These are phyloP conservation scores for Apomyelois bistriatella DNA, from an alignment of 2,888 invertebrate genomes.

Conservation along the genomic window DNA sequence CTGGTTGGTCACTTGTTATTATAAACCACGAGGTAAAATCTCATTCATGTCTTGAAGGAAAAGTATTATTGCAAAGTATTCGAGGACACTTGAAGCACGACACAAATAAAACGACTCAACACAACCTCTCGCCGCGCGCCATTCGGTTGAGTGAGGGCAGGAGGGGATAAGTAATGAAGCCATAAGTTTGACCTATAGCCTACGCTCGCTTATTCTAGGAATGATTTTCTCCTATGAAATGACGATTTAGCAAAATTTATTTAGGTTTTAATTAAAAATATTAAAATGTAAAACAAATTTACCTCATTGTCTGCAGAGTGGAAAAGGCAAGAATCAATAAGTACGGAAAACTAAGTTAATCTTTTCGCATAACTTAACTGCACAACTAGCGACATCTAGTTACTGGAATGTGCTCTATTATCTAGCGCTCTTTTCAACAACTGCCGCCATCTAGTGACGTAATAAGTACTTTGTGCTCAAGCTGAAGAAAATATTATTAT, in stretches of 20 bases:
- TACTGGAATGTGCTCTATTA: not conserved
- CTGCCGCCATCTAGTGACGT: constrained; percentile 9
- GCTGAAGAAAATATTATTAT: no score
- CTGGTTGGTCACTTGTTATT: constrained; percentile 32
- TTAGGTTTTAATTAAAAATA: no score
- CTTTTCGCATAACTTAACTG: not conserved
- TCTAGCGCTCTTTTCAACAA: not conserved
- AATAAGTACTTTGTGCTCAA: no score
- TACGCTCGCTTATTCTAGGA: constrained; percentile 15
- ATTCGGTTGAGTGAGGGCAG: constrained; percentile 50
- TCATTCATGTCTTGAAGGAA: constrained; percentile 53
- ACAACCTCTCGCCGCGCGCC: constrained; percentile 68
- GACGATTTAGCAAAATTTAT: not conserved
- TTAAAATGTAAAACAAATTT: no score
- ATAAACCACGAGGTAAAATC: constrained; percentile 35
- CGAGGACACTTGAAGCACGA: constrained; percentile 67
- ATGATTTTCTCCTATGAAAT: not conserved
- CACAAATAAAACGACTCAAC: constrained; percentile 46
- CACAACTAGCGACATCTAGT: constrained; percentile 9
- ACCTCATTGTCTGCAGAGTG: no score
- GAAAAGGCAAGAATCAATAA: no score
- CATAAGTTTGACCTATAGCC: constrained; percentile 56
- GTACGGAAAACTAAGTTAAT: not conserved
- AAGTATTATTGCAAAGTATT: constrained; percentile 42
- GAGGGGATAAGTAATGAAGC: constrained; percentile 69